Evolutionary conservation across 1,140 invertebrate genomes (phyloP), one percentile per base, ranked within the genome.

Genomic region (Pseudobourletiella spinata): DNA sequence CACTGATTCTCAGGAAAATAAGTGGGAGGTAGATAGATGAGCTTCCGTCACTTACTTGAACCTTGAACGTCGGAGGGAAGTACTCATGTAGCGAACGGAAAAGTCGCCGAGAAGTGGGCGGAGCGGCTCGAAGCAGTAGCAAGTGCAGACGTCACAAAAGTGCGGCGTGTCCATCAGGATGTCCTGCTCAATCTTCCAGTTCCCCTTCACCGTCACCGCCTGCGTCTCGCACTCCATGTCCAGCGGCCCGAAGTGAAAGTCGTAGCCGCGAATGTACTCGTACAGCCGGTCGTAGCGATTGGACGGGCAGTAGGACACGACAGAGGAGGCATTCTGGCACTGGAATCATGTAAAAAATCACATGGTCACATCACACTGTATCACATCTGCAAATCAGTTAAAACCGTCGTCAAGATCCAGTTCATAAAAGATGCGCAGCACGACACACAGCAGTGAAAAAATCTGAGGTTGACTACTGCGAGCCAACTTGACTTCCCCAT

Each of bases 101-200:
- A 18, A n/a, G 20, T 26, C 30, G 3, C 60, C 60, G 15, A 62
- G 24, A 22, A 39, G 32, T 29, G 32, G 22, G 22, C 30, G 43
- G 2, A 62, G 18, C 3, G 60, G 60, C 26, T 62, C 60, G 26
- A 62, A 62, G 39, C 60, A 62, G 43, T 56, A 62, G 54, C 60
- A 62, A 15, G 51, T 29, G 29, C 60, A 62, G 50, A 62, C 50
- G 15, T 62, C 60, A 46, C 60, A 62, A 22, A 62, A 62, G 35
- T 62, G 60, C 1, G 60, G 60, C 3, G 60, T 62, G 39, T 56
- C 60, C 2, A 57, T 43, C 6, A 57, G 22, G 16, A 57, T 30
- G 25, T 62, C 60, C 15, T 57, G 35, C 57, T 62, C 60, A 25
- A 57, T 44, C 22, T 29, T 8, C 54, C 60, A 62, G 4, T 44